phyloP scores from a whole-genome alignment of 2,797 vertebrate species.

The Taeniopygia guttata region DNA sequence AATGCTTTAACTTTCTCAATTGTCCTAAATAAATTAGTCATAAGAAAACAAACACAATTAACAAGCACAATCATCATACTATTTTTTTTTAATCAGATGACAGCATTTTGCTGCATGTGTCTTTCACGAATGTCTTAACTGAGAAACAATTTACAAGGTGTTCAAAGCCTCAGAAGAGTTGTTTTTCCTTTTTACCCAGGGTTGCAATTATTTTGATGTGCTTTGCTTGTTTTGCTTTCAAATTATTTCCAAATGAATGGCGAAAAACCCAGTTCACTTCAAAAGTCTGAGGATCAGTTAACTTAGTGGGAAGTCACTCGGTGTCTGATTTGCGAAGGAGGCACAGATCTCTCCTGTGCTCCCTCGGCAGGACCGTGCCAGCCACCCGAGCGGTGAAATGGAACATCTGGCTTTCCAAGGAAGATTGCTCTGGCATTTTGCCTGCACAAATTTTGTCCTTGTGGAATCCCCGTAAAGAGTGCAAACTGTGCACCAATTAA shows the following conservation, averaged over 20 bases:
- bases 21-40: constrained; percentile 59
- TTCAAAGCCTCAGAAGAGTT: background rate
- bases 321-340: background rate
- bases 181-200: background rate
- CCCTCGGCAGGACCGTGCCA: background rate
- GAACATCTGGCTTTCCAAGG: constrained; percentile 36
- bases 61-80: background rate
- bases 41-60: constrained; percentile 49
- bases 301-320: background rate
- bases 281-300: background rate
- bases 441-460: constrained; percentile 36
- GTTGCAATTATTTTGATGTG: background rate
- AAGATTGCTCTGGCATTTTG: constrained; percentile 35
- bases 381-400: background rate
- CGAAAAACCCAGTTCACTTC: background rate
- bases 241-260: background rate
- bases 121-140: constrained; percentile 7
- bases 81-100: background rate
- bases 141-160: background rate
- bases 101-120: background rate
- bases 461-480: constrained; percentile 30
- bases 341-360: background rate
- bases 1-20: constrained; percentile 49
- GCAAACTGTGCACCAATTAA: constrained; percentile 64
- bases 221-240: constrained; percentile 3